phyloP scores from a whole-genome alignment of 1,140 invertebrate species.

The Ips nitidus region DNA sequence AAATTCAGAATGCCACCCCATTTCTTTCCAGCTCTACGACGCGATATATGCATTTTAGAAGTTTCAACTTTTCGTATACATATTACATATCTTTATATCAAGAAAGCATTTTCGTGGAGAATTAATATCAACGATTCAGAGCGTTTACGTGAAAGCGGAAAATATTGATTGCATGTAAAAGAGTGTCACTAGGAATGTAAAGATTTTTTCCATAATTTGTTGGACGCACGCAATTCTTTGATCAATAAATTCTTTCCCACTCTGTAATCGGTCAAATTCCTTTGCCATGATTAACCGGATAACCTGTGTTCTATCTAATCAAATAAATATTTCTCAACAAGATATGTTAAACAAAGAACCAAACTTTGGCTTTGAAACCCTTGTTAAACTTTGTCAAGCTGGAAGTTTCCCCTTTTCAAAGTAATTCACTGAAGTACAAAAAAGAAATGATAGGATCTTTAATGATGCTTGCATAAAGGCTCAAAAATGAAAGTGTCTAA shows the following conservation, averaged over 20 bases:
- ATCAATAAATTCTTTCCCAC: conserved; percentile 10
- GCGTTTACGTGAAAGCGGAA: neutral
- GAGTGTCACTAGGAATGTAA: conserved; percentile 18
- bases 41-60: neutral
- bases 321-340: neutral
- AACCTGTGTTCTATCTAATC: neutral
- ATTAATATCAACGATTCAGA: too few relatives aligned
- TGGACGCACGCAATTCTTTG: neutral
- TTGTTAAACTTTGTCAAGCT: neutral
- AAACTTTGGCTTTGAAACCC: neutral
- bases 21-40: conserved; percentile 3
- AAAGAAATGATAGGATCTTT: conserved; percentile 31
- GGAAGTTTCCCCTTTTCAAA: conserved; percentile 17
- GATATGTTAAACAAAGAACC: neutral
- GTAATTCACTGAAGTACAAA: conserved; percentile 31
- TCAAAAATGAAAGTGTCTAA: conserved; percentile 30
- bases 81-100: too few relatives aligned
- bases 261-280: neutral
- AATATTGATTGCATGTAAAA: conserved; percentile 14
- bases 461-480: conserved; percentile 29
- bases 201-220: conserved; percentile 9
- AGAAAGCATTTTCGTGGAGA: too few relatives aligned
- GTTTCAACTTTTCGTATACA: too few relatives aligned
- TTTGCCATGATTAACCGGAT: conserved; percentile 14
- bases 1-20: conserved; percentile 10